These are phyloP conservation scores for Omphaloscelis lunosa DNA, from an alignment of 2,888 invertebrate genomes.

Conservation along the genomic window DNA sequence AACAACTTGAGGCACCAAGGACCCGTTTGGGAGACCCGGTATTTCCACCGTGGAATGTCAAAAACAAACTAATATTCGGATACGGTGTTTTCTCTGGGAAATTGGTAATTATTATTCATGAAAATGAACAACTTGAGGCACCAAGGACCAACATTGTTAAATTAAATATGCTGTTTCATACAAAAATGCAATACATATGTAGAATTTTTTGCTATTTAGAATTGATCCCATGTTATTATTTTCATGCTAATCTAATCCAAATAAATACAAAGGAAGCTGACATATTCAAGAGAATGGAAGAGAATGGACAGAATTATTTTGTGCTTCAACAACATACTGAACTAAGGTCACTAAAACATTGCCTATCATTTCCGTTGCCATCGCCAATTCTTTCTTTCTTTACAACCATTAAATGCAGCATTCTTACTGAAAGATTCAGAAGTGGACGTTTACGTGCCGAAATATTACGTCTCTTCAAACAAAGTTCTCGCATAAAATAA, in stretches of 20 bases:
- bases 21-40: constrained; percentile 14
- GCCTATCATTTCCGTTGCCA: background rate
- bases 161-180: background rate
- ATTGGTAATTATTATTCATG: background rate
- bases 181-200: background rate
- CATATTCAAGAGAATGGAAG: too few species aligned
- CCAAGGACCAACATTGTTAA: background rate
- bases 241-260: background rate
- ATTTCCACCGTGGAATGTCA: constrained; percentile 9
- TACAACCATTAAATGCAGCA: background rate
- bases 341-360: background rate
- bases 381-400: background rate
- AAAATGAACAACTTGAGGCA: background rate
- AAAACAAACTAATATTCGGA: background rate
- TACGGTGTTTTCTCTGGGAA: background rate
- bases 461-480: background rate
- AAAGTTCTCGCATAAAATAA: constrained; percentile 41
- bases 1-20: too few species aligned
- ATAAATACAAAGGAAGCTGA: background rate
- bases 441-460: background rate
- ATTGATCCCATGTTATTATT: background rate
- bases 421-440: constrained; percentile 8
- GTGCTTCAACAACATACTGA: background rate
- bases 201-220: background rate
- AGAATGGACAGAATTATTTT: background rate